Evolutionary conservation across 2,888 invertebrate genomes (phyloP).

Genomic region (Calliphora vomitoria): DNA sequence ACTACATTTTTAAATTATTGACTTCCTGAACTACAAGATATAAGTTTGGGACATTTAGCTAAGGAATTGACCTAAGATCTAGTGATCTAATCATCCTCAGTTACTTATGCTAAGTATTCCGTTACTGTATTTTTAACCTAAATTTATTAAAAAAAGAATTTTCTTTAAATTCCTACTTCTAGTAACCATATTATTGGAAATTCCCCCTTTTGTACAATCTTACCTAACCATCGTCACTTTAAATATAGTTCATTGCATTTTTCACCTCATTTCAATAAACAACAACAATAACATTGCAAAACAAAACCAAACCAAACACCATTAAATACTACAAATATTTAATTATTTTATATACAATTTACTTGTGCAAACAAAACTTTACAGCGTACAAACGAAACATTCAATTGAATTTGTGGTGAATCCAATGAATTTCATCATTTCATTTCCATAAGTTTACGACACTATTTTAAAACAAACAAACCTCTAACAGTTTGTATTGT

Average conservation of each 20-base stretch:
- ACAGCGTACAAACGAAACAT: background rate
- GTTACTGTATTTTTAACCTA: too few species aligned
- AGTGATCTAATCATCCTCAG: too few species aligned
- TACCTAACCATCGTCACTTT: background rate
- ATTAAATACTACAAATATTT: constrained; percentile 9
- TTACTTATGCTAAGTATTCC: too few species aligned
- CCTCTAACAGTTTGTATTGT: background rate
- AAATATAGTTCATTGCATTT: constrained; percentile 9
- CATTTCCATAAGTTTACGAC: constrained; percentile 27
- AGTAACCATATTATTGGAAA: too few species aligned
- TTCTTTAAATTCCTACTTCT: too few species aligned
- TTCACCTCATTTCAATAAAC: background rate
- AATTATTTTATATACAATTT: constrained; percentile 19
- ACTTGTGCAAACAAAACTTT: background rate
- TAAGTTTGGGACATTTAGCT: too few species aligned
- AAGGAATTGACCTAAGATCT: too few species aligned
- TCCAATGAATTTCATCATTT: constrained; percentile 42
- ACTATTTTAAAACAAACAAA: constrained; percentile 12
- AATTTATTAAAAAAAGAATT: too few species aligned
- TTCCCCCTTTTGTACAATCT: background rate
- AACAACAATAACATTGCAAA: background rate
- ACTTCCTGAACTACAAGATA: too few species aligned
- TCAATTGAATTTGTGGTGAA: constrained; percentile 11
- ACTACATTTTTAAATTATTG: too few species aligned
- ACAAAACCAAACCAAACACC: background rate